Evolutionary conservation across 2,797 vertebrate genomes (phyloP), one percentile per base, ranked within the genome.

Genomic region (Phoeniculus purpureus): DNA sequence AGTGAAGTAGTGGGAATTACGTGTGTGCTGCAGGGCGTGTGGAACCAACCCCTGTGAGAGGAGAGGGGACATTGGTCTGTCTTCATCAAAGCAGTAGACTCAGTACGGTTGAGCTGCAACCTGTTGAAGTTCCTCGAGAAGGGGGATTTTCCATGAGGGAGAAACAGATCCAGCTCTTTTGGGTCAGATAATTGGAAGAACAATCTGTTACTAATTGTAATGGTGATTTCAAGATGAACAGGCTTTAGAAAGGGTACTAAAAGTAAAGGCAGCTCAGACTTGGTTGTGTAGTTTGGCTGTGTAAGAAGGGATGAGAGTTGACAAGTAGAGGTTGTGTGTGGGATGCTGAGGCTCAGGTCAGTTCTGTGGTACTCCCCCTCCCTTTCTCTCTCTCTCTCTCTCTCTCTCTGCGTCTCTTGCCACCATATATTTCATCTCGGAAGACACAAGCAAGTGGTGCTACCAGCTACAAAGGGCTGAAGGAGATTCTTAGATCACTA

Each of bases 1-100:
- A 43, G 31, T 27, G 51, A 27, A 73, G 55, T 25, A 48, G 50
- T 34, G 20, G 29, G 37, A 81, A 32, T 72, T 62, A 27, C 0
- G 1, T 25, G 31, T 62, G 18, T 1, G 3, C 26, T 72, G 43
- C 0, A 1, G 14, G 4, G 6, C 7, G 4, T n/a, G 45, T 48
- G 22, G 54, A 77, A 76, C 11, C 29, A 67, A 1, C 12, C 19
- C 12, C 13, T 52, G 1, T 27, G 31, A 37, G 55, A 62, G 15
- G 2, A 43, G 43, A 43, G 43, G 25, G 21, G 10, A 19, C 15
- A 10, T 0, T 1, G 15, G 59, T 83, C 52, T 1, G 0, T 67
- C 32, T 70, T 29, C 29, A 14, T 71, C 37, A 60, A 19, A 68
- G 51, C 14, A 17, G 14, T n/a, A 43, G 47, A 23, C 47, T 60